Percentiles rank a stretch among this genome's conserved stretches.
Conservation (phyloP, 2,113 vertebrate genomes). For the Piaya cayana region DNA sequence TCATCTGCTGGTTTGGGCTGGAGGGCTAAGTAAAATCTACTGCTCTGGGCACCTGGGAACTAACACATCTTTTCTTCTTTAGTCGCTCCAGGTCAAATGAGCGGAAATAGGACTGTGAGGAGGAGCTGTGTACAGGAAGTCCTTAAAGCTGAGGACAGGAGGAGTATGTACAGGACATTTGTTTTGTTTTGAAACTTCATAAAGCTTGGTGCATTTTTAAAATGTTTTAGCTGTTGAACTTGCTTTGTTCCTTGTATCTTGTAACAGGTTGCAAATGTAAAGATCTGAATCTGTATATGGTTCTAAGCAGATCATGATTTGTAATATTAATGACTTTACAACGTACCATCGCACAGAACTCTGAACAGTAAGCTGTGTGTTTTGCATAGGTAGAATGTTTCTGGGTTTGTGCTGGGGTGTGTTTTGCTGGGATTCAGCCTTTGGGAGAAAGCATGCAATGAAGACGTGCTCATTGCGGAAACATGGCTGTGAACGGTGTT, state of each 20-base stretch:
- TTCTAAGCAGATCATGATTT: conserved; percentile 77
- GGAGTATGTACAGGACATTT: conserved; percentile 84
- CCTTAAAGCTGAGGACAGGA: conserved; percentile 69
- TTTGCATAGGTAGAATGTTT: conserved; percentile 2
- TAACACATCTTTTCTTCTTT: background rate
- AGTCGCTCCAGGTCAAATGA: conserved; percentile 94
- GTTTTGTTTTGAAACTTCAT: conserved; percentile 83
- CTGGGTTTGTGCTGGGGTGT: background rate
- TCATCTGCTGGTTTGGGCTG: background rate
- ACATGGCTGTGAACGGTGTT: background rate
- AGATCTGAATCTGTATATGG: conserved; percentile 80
- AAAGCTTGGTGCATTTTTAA: conserved; percentile 83
- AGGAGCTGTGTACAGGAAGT: conserved; percentile 84
- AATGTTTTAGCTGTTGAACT: conserved; percentile 81
- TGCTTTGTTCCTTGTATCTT: conserved; percentile 78
- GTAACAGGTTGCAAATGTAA: conserved; percentile 80
- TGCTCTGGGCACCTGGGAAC: background rate
- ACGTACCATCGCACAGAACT: conserved; percentile 67
- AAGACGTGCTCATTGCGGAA: background rate
- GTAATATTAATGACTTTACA: conserved; percentile 75
- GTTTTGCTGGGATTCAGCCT: background rate
- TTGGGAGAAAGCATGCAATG: background rate
- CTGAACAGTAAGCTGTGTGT: background rate
- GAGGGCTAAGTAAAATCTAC: background rate
- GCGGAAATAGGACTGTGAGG: conserved; percentile 83